A percentile compares a stretch with the other conserved stretches of the same genome.
These are phyloP conservation scores for Trichogramma evanescens DNA, from an alignment of 2,888 invertebrate species.

Conservation along the genomic window DNA sequence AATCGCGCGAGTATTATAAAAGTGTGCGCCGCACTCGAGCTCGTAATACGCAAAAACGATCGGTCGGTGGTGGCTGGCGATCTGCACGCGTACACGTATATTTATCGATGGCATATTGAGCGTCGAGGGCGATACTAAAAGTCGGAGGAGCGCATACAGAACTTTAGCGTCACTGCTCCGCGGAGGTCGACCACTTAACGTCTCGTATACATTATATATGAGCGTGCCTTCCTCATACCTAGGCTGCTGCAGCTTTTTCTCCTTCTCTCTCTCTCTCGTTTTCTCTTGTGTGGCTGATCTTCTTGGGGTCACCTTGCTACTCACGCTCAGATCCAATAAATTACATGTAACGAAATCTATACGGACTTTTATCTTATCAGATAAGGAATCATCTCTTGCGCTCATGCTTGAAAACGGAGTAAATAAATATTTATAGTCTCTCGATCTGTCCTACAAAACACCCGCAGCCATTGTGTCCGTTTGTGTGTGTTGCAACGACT, in stretches of 20 bases:
- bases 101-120: no score
- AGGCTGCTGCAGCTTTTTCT: slow-evolving; percentile 3
- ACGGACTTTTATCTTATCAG: slow-evolving; percentile 14
- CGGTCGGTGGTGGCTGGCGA: no score
- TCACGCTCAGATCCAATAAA: no score
- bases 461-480: slow-evolving; percentile 16
- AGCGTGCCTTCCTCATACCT: background rate
- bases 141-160: no score
- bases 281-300: no score
- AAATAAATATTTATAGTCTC: background rate
- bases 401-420: slow-evolving; percentile 7
- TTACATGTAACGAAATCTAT: no score
- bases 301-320: no score
- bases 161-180: background rate
- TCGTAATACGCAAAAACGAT: no score
- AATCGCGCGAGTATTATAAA: no score
- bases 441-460: slow-evolving; percentile 6
- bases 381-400: slow-evolving; percentile 1
- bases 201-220: background rate
- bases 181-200: background rate
- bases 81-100: no score
- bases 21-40: no score
- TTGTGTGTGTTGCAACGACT: background rate
- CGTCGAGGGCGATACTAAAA: no score
- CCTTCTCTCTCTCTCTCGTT: slow-evolving; percentile 5